Evolutionary conservation across 2,113 vertebrate genomes (phyloP).

Genomic region (Sardina pilchardus): DNA sequence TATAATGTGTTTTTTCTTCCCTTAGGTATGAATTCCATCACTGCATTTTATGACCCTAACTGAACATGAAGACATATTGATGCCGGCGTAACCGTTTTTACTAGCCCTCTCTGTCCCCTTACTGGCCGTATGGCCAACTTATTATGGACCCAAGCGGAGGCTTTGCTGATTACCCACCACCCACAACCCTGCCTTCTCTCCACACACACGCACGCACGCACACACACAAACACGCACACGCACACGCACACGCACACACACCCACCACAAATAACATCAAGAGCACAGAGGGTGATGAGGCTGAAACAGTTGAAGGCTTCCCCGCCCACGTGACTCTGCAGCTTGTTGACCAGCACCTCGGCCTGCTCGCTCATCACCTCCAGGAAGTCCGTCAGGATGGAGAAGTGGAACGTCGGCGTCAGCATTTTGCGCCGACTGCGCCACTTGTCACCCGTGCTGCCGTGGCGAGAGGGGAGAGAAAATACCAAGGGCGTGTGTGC

Average conservation of each 20-base stretch:
- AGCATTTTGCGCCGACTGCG: slow-evolving; percentile 80
- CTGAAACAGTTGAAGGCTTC: slow-evolving; percentile 77
- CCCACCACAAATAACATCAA: slow-evolving; percentile 87
- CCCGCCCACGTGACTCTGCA: slow-evolving; percentile 71
- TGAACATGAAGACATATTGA: background rate
- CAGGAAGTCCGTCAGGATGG: slow-evolving; percentile 81
- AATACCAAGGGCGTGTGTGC: background rate
- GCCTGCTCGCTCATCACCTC: slow-evolving; percentile 87
- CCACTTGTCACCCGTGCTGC: slow-evolving; percentile 84
- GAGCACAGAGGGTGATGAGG: slow-evolving; percentile 76
- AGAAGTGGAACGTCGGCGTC: slow-evolving; percentile 84
- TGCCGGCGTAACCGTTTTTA: background rate
- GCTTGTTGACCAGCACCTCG: slow-evolving; percentile 72
- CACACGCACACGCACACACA: background rate
- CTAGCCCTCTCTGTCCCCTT: background rate
- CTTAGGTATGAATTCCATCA: background rate
- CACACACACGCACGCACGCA: background rate
- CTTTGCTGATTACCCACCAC: no score
- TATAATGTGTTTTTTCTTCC: background rate
- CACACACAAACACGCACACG: background rate
- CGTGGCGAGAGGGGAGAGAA: background rate
- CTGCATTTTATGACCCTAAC: background rate
- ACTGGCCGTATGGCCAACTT: background rate
- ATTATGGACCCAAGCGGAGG: background rate
- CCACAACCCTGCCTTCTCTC: no score